Percentiles rank a stretch among this genome's conserved stretches.
phyloP scores from a whole-genome alignment of 2,888 invertebrate species.

The Mesochorus sp. region DNA sequence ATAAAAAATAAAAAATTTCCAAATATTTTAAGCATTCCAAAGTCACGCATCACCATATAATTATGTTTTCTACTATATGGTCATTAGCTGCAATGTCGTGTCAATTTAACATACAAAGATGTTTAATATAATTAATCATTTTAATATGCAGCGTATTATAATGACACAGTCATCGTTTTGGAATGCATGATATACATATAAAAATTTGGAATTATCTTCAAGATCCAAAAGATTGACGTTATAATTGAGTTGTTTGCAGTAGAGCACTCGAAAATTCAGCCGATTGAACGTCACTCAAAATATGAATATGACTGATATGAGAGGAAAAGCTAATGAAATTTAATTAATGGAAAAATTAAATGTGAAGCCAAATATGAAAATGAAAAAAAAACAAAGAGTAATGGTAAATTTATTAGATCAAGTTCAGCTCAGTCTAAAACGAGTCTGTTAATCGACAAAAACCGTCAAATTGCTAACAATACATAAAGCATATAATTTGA shows the following conservation, averaged over 20 bases:
- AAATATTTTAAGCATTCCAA: not conserved
- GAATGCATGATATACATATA: no score
- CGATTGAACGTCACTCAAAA: slow-evolving; percentile 14
- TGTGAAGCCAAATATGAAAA: not conserved
- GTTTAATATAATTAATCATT: no score
- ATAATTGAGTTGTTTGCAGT: slow-evolving; percentile 11
- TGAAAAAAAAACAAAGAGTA: no score
- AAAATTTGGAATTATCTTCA: not conserved
- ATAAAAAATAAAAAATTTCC: not conserved
- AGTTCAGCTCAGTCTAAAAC: no score
- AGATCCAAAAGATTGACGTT: not conserved
- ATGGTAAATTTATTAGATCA: no score
- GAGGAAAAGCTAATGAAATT: no score
- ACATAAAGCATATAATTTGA: no score
- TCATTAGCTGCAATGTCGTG: not conserved
- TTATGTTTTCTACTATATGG: not conserved
- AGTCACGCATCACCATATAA: not conserved
- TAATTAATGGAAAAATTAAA: slow-evolving; percentile 40
- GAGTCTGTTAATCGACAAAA: no score
- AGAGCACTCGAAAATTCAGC: slow-evolving; percentile 10
- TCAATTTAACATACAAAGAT: no score
- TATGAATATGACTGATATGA: not conserved
- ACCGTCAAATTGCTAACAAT: no score
- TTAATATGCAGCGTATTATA: not conserved
- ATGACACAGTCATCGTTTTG: no score